phyloP scores from a whole-genome alignment of 2,797 vertebrate genomes.

The Carduelis carduelis region DNA sequence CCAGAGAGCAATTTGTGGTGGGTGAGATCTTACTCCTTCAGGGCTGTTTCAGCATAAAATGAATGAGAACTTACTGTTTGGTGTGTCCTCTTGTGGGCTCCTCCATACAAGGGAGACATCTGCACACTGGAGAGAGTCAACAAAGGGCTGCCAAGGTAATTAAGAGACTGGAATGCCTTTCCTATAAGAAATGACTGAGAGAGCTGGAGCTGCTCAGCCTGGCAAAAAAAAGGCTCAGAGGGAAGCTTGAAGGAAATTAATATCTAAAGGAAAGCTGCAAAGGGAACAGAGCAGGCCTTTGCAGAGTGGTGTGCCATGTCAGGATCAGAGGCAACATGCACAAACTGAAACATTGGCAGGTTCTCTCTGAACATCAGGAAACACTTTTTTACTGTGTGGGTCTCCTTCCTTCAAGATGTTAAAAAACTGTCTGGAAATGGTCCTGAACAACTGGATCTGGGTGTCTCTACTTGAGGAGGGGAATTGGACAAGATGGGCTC shows the following conservation, averaged over 20 bases:
- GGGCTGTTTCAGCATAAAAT: not conserved
- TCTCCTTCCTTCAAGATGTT: not conserved
- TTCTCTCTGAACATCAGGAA: not conserved
- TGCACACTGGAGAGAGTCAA: not conserved
- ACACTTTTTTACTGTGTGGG: accelerated
- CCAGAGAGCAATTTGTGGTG: not conserved
- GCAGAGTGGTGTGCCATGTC: too few species aligned
- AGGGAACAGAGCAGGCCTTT: not conserved
- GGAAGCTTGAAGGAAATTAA: not conserved
- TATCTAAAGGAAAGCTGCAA: not conserved
- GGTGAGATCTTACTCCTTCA: not conserved
- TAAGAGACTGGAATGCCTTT: not conserved
- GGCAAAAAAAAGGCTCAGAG: not conserved
- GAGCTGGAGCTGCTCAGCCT: not conserved
- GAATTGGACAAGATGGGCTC: not conserved
- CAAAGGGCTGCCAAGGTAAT: not conserved
- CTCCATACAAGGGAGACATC: not conserved
- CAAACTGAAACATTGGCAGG: not conserved
- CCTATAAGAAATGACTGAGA: not conserved
- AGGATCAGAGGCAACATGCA: not conserved
- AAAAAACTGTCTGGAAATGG: not conserved
- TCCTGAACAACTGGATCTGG: not conserved
- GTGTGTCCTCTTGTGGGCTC: not conserved
- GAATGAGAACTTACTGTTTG: not conserved
- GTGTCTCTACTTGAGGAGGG: not conserved